These are phyloP conservation scores for Drosophila atroscutellata DNA, from an alignment of 2,888 invertebrate species.

Conservation along the genomic window DNA sequence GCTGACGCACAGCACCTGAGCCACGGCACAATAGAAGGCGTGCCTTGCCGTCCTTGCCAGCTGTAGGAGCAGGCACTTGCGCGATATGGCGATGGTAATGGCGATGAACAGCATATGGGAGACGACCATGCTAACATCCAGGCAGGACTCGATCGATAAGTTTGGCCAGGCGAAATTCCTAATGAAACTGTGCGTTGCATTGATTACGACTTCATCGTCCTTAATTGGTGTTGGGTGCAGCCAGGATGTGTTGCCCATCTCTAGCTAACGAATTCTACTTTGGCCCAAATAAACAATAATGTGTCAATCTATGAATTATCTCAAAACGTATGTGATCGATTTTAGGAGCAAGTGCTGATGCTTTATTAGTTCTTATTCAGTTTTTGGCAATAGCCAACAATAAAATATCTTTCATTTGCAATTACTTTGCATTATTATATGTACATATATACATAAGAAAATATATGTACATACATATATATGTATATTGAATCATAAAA, in stretches of 20 bases:
- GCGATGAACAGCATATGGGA: conserved; percentile 9
- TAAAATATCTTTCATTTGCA: not conserved
- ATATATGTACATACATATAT: not conserved
- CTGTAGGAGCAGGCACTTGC: conserved; percentile 18
- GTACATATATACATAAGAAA: not conserved
- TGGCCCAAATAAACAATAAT: not conserved
- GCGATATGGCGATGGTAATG: conserved; percentile 15
- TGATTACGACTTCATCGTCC: not conserved
- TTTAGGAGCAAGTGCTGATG: not conserved
- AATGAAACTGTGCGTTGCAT: conserved; percentile 11
- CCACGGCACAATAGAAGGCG: conserved; percentile 31
- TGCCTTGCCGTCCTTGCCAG: conserved; percentile 32
- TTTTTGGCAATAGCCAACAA: not conserved
- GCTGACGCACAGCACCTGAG: conserved; percentile 24
- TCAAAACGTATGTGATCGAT: conserved; percentile 15
- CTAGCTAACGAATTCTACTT: not conserved
- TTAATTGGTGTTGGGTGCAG: not conserved
- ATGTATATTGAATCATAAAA: not conserved
- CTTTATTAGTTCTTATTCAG: not conserved
- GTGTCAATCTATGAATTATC: not conserved
- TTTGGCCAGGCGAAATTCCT: conserved; percentile 3
- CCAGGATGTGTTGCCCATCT: not conserved
- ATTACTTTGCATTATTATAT: not conserved
- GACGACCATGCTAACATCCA: rapidly evolving
- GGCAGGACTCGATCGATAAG: not conserved